Percentiles rank a stretch among this genome's conserved stretches.
Conservation (phyloP, 1,140 invertebrate genomes). For the Aplysia californica region DNA sequence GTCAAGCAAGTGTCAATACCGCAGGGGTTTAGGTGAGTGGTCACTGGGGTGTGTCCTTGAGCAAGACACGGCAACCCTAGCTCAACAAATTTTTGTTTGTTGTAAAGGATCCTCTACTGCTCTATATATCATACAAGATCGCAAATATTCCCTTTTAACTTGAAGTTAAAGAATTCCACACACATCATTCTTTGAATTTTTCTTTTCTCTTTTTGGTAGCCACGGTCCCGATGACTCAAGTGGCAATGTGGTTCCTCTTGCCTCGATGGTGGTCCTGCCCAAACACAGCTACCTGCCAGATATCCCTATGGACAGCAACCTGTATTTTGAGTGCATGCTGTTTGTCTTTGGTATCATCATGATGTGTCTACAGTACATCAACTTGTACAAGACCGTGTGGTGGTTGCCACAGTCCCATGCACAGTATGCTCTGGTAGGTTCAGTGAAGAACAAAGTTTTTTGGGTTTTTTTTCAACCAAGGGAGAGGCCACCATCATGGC, state of each 20-base stretch:
- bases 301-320: constrained; percentile 83
- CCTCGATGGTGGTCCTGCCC: constrained; percentile 58
- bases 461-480: not conserved
- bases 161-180: not conserved
- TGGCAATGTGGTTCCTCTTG: constrained; percentile 54
- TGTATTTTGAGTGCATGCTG: constrained; percentile 86
- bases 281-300: constrained; percentile 75
- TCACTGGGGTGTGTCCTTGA: no score
- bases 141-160: not conserved
- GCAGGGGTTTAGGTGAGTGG: no score
- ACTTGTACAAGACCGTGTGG: constrained; percentile 96
- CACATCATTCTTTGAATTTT: not conserved
- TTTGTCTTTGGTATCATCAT: constrained; percentile 79
- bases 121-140: not conserved
- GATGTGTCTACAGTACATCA: constrained; percentile 88
- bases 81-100: no score
- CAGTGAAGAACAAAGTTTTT: not conserved
- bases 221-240: constrained; percentile 52
- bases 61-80: no score
- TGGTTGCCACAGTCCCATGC: constrained; percentile 94
- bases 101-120: not conserved
- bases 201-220: constrained; percentile 30
- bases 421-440: constrained; percentile 85
- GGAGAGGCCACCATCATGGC: not conserved
- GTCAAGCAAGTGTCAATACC: no score